Conservation (phyloP, 2,113 vertebrate genomes). For the Gyps fulvus region DNA sequence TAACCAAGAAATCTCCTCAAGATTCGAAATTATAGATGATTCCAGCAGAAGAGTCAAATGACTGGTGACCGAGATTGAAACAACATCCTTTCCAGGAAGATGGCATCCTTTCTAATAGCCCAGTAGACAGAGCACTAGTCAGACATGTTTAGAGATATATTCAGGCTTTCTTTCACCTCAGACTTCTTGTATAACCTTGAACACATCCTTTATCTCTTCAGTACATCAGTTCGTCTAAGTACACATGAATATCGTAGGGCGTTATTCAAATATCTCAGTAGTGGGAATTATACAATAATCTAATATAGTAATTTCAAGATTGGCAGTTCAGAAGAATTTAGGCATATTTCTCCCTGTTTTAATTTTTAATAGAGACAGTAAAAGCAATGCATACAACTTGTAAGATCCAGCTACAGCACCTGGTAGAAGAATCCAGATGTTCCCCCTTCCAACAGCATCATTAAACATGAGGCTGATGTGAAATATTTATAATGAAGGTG, state of each 20-base stretch:
- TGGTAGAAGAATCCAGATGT: slow-evolving; percentile 63
- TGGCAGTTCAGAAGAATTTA: slow-evolving; percentile 43
- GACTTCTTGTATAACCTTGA: slow-evolving; percentile 45
- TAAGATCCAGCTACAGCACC: slow-evolving; percentile 42
- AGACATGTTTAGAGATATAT: neutral
- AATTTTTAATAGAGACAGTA: slow-evolving; percentile 53
- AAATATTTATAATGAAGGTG: slow-evolving; percentile 69
- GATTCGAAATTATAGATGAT: neutral
- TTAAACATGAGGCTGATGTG: slow-evolving; percentile 58
- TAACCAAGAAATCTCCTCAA: neutral
- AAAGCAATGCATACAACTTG: slow-evolving; percentile 44
- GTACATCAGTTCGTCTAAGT: slow-evolving; percentile 17
- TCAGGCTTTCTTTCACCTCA: neutral
- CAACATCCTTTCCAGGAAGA: neutral
- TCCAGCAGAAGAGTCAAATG: neutral
- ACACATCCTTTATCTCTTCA: slow-evolving; percentile 18
- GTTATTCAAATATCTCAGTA: slow-evolving; percentile 32
- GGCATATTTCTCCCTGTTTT: slow-evolving; percentile 1
- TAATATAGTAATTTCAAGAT: slow-evolving; percentile 48
- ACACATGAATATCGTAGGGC: slow-evolving; percentile 42
- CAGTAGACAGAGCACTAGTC: neutral
- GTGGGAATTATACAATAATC: slow-evolving; percentile 50
- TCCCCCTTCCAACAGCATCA: slow-evolving; percentile 37
- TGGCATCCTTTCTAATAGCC: neutral
- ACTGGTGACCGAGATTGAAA: neutral